Percentiles rank a stretch among this genome's conserved stretches.
phyloP scores from a whole-genome alignment of 2,888 invertebrate species.

The Drosophila kokeensis region DNA sequence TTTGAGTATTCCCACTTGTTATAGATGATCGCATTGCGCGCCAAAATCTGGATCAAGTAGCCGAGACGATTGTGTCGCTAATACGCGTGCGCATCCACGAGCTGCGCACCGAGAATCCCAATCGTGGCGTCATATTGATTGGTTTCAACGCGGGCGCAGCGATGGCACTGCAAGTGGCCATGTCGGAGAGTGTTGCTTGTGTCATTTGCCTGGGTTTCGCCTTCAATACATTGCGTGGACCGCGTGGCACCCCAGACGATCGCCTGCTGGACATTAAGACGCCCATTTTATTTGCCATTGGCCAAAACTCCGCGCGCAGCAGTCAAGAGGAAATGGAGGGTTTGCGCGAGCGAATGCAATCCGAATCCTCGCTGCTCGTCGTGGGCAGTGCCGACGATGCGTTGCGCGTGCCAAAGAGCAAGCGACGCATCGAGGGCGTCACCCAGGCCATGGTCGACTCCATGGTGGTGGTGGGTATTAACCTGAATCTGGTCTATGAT shows the following conservation, averaged over 20 bases:
- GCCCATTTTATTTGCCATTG: constrained; percentile 92
- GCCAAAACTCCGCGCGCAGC: constrained; percentile 89
- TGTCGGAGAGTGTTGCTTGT: constrained; percentile 90
- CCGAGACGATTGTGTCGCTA: constrained; percentile 88
- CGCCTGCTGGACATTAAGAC: constrained; percentile 89
- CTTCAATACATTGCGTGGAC: constrained; percentile 89
- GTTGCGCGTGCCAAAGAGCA: constrained; percentile 89
- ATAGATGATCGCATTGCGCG: constrained; percentile 78
- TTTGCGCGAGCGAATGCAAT: constrained; percentile 90
- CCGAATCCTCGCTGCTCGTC: constrained; percentile 91
- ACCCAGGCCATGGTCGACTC: constrained; percentile 93
- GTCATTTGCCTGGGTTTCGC: constrained; percentile 93
- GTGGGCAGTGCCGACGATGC: constrained; percentile 93
- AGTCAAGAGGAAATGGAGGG: constrained; percentile 92
- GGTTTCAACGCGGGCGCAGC: constrained; percentile 92
- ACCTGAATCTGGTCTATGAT: neutral
- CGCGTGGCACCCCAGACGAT: constrained; percentile 91
- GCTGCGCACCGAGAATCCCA: constrained; percentile 88
- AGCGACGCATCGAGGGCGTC: constrained; percentile 90
- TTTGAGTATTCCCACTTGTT: neutral
- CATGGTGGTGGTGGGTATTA: constrained; percentile 87
- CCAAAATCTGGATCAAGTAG: constrained; percentile 85
- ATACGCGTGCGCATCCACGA: constrained; percentile 90
- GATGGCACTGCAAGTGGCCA: constrained; percentile 90
- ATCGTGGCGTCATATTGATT: constrained; percentile 90